Percentiles rank a stretch among this genome's conserved stretches.
phyloP scores from a whole-genome alignment of 2,797 vertebrate species.

The Carduelis carduelis region DNA sequence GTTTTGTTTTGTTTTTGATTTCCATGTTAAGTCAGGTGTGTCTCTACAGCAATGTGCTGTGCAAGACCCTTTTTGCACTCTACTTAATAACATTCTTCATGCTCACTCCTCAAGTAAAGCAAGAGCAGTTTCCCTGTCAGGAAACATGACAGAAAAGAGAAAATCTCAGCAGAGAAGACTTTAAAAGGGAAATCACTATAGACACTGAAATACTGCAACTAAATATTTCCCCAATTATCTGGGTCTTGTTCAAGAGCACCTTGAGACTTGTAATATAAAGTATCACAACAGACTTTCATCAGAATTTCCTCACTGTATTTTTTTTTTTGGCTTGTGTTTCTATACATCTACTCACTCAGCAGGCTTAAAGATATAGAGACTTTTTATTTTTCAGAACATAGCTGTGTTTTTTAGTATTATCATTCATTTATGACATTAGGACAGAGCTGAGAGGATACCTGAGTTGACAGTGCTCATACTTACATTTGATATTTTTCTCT shows the following conservation, averaged over 20 bases:
- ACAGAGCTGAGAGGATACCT: not conserved
- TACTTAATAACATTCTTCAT: not conserved
- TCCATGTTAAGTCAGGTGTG: not conserved
- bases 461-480: not conserved
- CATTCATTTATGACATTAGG: not conserved
- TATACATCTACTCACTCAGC: not conserved
- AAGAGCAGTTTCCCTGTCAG: not conserved
- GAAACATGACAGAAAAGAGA: not conserved
- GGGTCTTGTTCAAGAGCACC: conserved; percentile 2
- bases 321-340: not conserved
- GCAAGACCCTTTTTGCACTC: not conserved
- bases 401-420: not conserved
- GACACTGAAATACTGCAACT: not conserved
- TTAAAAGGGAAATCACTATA: not conserved
- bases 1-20: not conserved
- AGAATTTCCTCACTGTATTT: not conserved
- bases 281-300: not conserved
- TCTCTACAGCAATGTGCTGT: not conserved
- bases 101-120: not conserved
- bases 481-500: not conserved
- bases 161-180: not conserved
- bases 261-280: not conserved
- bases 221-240: conserved; percentile 5
- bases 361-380: not conserved
- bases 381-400: not conserved